Evolutionary conservation across 2,113 vertebrate genomes (phyloP), one percentile per base, ranked within the genome.

Genomic region (Psilopogon haemacephalus): DNA sequence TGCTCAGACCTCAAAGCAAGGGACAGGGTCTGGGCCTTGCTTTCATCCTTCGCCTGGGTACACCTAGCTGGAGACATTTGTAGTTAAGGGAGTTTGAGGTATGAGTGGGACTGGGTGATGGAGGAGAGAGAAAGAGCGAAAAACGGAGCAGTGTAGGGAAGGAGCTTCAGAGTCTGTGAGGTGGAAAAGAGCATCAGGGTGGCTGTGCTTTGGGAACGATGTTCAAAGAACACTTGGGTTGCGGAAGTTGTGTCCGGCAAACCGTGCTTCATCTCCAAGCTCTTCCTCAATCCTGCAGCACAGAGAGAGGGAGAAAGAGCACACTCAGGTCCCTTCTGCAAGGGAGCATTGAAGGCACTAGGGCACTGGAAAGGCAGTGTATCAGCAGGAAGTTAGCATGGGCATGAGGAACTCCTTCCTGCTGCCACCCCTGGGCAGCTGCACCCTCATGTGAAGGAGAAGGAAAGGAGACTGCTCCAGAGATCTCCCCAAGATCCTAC

Each of bases 181-280:
- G 59, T 86, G 88, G 92, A 87, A 89, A 93, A 67, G 86, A 97
- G 93, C 95, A 94, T 88, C 60, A 92, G 87, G 84, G 87, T 95
- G 67, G 50, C 84, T 89, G 77, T 88, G 84, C 28, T 87, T 89
- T 77, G 42, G 92, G 93, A 84, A 78, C 65, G 52, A 90, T 15
- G 68, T 73, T 99, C 97, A 99, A 97, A 99, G 97, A 95, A 98
- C 98, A 48, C 98, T 99, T 78, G 99, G 99, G 85, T 99, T 99
- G 88, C 99, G 98, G 64, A 99, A 99, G 97, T 99, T 99, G 96
- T 99, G 98, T 90, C 99, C 99, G 0, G 99, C 99, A 50, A 98
- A 99, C 92, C 97, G 99, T 71, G 99, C 99, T 97, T 99, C 98
- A 2, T 98, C 98, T 0, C 98, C 99, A 73, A 99, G 96, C 94